phyloP scores from a whole-genome alignment of 2,888 invertebrate genomes.

The Drosophila leonis region DNA sequence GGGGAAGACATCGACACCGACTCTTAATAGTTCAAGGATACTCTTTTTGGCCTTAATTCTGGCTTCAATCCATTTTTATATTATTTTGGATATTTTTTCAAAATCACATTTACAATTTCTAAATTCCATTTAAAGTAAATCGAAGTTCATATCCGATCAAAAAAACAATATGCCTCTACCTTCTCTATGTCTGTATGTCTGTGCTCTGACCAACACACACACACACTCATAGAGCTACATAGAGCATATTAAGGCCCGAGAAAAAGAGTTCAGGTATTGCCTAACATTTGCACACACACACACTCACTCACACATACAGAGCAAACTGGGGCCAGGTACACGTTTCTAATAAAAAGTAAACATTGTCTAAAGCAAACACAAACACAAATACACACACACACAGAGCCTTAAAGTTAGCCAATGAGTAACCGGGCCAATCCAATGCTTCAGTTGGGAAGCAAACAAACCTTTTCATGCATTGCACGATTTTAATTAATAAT shows the following conservation, averaged over 20 bases:
- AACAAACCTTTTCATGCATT: slow-evolving; percentile 72
- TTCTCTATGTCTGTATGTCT: neutral
- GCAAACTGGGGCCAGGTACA: slow-evolving; percentile 32
- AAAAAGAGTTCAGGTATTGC: slow-evolving; percentile 29
- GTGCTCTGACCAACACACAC: neutral
- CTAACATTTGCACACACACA: slow-evolving; percentile 31
- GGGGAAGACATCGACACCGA: neutral
- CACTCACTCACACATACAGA: neutral
- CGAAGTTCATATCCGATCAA: neutral
- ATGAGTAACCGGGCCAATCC: slow-evolving; percentile 41
- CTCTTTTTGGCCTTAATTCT: neutral
- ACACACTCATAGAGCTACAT: neutral
- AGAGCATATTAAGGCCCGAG: slow-evolving; percentile 28
- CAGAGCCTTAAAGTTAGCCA: slow-evolving; percentile 1
- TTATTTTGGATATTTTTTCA: neutral
- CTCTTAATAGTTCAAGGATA: neutral
- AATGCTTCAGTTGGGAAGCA: slow-evolving; percentile 44
- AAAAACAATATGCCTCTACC: slow-evolving; percentile 3
- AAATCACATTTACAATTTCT: neutral
- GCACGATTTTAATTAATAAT: slow-evolving; percentile 83
- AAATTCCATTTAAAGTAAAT: neutral
- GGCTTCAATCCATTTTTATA: neutral
- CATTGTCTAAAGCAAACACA: slow-evolving; percentile 65
- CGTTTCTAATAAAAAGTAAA: slow-evolving; percentile 74
- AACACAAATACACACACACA: slow-evolving; percentile 35